Base-by-base conservation (phyloP, 2,888 invertebrate species). In the Pristionchus japonicus region DNA sequence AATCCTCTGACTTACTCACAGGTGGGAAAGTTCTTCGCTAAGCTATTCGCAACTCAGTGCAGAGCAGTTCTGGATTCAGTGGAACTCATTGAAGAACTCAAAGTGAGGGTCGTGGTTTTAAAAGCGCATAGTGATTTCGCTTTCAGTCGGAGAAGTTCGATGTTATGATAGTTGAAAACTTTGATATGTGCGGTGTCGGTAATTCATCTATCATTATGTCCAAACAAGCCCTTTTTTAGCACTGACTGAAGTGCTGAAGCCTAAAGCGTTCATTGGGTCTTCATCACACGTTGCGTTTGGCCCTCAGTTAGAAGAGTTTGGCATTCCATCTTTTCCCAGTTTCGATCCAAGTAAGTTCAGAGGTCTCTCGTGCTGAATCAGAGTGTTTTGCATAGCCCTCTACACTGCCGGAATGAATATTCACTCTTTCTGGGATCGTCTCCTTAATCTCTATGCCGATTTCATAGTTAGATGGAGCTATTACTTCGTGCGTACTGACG, bases 181-280 rank as follows among this genome's bases (percentile, higher is more conserved):
- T 82, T 34, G 82, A 82, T 37, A 82, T 82, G 82, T 82, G 82
- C 43, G 82, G 82, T 34, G 52, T 82, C 34, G 82, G 82, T 82
- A 31, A 49, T 27, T 77, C 11, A 7, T 2, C 15, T 11, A 27
- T 40, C 17, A 9, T 2, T 77, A 20, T 27, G 3, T 27, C 34
- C 34, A 17, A 3, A 67, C 15, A 13, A 0, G 31, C 13, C 31
- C 31, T 67, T 2, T 67, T 67, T 20, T 17, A 77, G 77, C 77
- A 2, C 27, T 77, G 77, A 77, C 77, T 27, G 43, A 77, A 77
- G 3, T 77, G 7, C 23, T 77, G n/a, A 23, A 77, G 47, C 77
- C 77, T n/a, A 77, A 77, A 77, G 11, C 43, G 9, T 43, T 77
- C 77, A 77, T 77, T 43, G 43, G 43, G 9, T n/a, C 77, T n/a